Evolutionary conservation across 2,888 invertebrate species (phyloP), one percentile per base, ranked within the genome.

Genomic region (Pycnomerus fuliginosus): DNA sequence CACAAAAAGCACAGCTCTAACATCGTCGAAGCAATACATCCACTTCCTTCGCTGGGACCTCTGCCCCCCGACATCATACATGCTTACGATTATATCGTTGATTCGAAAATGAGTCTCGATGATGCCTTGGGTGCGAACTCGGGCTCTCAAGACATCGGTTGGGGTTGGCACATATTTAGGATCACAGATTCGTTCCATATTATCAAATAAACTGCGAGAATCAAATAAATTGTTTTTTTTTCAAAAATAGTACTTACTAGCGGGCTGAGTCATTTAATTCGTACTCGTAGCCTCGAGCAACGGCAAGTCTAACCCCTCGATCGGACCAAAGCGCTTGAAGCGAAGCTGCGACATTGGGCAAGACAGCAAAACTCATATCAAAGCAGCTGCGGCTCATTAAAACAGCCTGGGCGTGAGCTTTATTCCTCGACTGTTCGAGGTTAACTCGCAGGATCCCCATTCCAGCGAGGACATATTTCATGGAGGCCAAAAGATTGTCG

Each of bases 11-110:
- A 83, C 77, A 11, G 82, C 80, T 55, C 76, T 71, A 1, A 82
- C 82, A 64, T 82, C 80, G 62, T 82, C 82, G 65, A 83, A 83
- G 65, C 82, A 82, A 60, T 82, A 80, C 55, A 83, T 82, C 83
- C 83, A 83, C 62, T 83, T 83, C 38, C 79, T 69, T 28, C 83
- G 64, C 65, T 83, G 82, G 45, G 81, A 82, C 60, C 82, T 69
- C 61, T 82, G 83, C 36, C 82, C 83, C 14, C 82, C 82, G 16
- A 82, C 82, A 67, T 82, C 82, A 60, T 80, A 82, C 79, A 83
- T 79, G 56, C 80, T 78, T 30, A 66, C 72, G 41, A 80, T 75
- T 52, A 78, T 74, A 59, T 79, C 78, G 49, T 78, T 77, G 36
- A 82, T 77, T 44, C 76, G 76, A 62, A 83, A 83, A 61, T 81